Conservation (phyloP, 2,888 invertebrate genomes). For the Odontomyia ornata region DNA sequence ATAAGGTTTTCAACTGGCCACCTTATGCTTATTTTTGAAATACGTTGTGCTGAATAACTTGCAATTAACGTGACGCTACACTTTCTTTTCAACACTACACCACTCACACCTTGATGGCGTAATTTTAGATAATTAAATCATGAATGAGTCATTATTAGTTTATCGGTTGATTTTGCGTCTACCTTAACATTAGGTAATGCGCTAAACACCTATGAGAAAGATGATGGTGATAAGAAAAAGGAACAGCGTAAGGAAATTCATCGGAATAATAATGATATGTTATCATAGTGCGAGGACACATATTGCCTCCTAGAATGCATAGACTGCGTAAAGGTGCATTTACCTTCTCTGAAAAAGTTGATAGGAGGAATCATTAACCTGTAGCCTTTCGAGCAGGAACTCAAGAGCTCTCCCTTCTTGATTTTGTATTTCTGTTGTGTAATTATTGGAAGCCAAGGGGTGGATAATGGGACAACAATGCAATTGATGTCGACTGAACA, state of each 20-base stretch:
- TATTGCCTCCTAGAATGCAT: not conserved
- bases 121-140: too few relatives aligned
- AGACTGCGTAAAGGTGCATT: constrained; percentile 11
- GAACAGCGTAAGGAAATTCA: constrained; percentile 12
- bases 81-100: too few relatives aligned
- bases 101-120: too few relatives aligned
- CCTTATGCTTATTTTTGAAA: too few relatives aligned
- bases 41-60: too few relatives aligned
- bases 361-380: constrained; percentile 39
- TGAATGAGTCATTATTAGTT: too few relatives aligned
- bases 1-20: too few relatives aligned
- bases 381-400: constrained; percentile 19
- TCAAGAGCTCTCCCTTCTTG: constrained; percentile 24
- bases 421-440: constrained; percentile 18
- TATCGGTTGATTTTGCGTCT: too few relatives aligned
- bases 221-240: not conserved
- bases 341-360: constrained; percentile 23
- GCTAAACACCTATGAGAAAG: not conserved
- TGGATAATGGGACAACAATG: constrained; percentile 44
- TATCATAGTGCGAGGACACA: constrained; percentile 15
- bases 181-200: not conserved
- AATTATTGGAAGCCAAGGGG: constrained; percentile 42
- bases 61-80: too few relatives aligned
- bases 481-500: constrained; percentile 7
- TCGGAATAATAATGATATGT: constrained; percentile 22